phyloP scores from a whole-genome alignment of 2,113 vertebrate genomes.

The Eolophus roseicapilla region DNA sequence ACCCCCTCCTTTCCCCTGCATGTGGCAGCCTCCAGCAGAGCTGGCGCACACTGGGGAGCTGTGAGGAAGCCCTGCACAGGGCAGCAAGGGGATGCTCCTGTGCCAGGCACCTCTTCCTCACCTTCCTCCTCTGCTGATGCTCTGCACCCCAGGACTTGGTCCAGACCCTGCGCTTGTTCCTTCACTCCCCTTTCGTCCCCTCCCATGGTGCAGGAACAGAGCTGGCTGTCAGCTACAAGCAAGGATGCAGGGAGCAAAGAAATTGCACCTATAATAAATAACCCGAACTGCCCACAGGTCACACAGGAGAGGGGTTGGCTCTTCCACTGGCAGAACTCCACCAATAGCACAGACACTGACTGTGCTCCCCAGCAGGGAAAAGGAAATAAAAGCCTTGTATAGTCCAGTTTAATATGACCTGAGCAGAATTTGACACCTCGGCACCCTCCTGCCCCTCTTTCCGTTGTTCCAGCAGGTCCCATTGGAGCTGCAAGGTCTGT shows the following conservation, averaged over 20 bases:
- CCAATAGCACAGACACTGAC: accelerated
- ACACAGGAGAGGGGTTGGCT: accelerated
- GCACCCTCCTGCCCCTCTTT: background rate
- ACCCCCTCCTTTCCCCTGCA: background rate
- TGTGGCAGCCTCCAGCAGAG: background rate
- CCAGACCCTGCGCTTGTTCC: accelerated
- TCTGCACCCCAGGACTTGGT: accelerated
- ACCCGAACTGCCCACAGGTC: accelerated
- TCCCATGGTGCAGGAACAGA: background rate
- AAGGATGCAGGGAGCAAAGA: background rate
- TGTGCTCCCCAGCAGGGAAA: background rate
- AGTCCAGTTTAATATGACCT: background rate
- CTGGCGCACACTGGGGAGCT: accelerated
- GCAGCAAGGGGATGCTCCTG: background rate
- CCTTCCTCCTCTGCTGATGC: background rate
- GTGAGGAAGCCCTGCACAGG: background rate
- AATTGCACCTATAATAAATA: background rate
- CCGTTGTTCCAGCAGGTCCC: accelerated
- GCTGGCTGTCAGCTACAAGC: background rate
- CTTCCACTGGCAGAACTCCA: background rate
- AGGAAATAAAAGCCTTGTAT: background rate
- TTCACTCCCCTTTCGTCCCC: background rate
- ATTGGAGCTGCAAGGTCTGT: background rate
- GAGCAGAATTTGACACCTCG: background rate
- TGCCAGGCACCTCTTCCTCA: background rate